Evolutionary conservation across 1,140 invertebrate species (phyloP).

Genomic region (Sitobion miscanthi): DNA sequence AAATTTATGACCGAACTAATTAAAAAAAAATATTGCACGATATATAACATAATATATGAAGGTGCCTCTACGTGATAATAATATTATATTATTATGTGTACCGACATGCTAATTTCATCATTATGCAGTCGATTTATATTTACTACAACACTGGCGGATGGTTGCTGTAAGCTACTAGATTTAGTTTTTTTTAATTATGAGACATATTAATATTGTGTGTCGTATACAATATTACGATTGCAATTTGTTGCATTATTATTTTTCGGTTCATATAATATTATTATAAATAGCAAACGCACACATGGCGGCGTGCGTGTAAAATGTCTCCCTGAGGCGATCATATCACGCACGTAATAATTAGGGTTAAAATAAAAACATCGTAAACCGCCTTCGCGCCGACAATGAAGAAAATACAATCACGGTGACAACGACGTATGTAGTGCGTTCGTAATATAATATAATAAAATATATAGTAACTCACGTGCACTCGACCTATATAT

Average conservation of each 20-base stretch:
- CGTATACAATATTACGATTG: background rate
- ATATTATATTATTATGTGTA: background rate
- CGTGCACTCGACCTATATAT: conserved; percentile 43
- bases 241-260: background rate
- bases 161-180: background rate
- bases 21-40: background rate
- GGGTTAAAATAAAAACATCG: conserved; percentile 4
- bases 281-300: too few species aligned
- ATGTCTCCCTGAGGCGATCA: background rate
- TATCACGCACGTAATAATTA: background rate
- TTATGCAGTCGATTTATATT: background rate
- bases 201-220: background rate
- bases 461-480: background rate
- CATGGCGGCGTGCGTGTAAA: background rate
- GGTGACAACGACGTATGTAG: background rate
- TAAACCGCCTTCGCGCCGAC: background rate
- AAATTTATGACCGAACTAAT: background rate
- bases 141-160: background rate
- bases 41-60: background rate
- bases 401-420: background rate
- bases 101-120: background rate
- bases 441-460: too few species aligned
- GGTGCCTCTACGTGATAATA: background rate
- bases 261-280: background rate
- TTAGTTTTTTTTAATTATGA: background rate